phyloP scores from a whole-genome alignment of 2,797 vertebrate genomes.

The Philypnodon macrostomus region DNA sequence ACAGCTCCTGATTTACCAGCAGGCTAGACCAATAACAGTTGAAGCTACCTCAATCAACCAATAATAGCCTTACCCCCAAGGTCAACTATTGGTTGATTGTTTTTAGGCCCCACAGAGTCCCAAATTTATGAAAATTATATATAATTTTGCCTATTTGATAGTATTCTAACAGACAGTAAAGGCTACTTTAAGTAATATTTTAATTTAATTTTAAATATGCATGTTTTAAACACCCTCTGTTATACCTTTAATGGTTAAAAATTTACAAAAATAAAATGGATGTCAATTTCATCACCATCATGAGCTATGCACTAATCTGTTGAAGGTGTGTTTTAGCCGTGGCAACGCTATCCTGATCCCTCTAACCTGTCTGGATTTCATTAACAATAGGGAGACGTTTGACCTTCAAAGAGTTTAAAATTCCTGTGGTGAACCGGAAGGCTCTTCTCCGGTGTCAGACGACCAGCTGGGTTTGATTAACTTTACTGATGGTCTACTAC shows the following conservation, averaged over 20 bases:
- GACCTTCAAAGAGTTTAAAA: conserved; percentile 73
- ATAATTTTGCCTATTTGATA: too few relatives aligned
- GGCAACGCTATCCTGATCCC: conserved; percentile 41
- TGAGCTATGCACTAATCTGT: conserved; percentile 1
- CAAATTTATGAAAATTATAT: too few relatives aligned
- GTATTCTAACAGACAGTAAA: too few relatives aligned
- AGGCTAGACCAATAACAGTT: too few relatives aligned
- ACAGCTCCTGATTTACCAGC: too few relatives aligned
- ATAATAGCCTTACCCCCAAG: too few relatives aligned
- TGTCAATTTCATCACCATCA: conserved; percentile 3
- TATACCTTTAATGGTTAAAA: conserved; percentile 12
- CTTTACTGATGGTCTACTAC: conserved; percentile 52
- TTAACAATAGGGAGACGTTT: conserved; percentile 74
- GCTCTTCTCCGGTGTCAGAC: conserved; percentile 61
- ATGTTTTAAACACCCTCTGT: too few relatives aligned
- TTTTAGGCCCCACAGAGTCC: too few relatives aligned
- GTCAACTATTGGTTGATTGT: too few relatives aligned
- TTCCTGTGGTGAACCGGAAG: conserved; percentile 68
- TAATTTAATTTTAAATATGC: too few relatives aligned
- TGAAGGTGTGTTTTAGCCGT: conserved; percentile 18
- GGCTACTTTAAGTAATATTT: too few relatives aligned
- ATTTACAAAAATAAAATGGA: neutral
- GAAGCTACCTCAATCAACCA: too few relatives aligned
- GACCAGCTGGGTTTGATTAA: conserved; percentile 65
- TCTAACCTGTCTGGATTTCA: conserved; percentile 69